A percentile compares a stretch with the other conserved stretches of the same genome.
These are phyloP conservation scores for Xerus inauris DNA, from an alignment of 2,113 vertebrate genomes.

Conservation along the genomic window DNA sequence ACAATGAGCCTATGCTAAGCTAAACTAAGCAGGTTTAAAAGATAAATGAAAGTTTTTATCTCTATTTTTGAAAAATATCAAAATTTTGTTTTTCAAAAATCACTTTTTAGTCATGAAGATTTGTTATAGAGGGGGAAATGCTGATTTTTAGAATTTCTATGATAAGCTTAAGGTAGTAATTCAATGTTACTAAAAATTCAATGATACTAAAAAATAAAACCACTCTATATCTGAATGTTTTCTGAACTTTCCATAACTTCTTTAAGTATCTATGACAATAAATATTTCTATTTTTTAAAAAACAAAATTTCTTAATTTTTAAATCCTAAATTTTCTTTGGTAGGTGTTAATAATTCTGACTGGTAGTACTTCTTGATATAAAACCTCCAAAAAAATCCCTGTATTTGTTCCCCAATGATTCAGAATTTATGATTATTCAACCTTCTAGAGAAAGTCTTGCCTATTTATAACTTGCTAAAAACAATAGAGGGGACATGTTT, in stretches of 20 bases:
- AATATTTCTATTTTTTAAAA: background rate
- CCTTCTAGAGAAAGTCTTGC: background rate
- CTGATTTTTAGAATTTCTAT: slow-evolving; percentile 26
- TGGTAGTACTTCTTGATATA: background rate
- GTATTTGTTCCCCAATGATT: background rate
- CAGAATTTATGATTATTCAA: background rate
- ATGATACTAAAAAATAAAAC: background rate
- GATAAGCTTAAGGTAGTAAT: background rate
- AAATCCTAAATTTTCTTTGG: background rate
- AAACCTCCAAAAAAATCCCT: background rate
- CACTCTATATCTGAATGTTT: background rate
- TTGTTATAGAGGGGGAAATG: background rate
- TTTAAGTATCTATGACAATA: background rate
- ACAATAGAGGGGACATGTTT: background rate
- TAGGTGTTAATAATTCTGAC: background rate
- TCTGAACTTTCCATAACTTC: background rate
- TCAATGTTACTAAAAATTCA: slow-evolving; percentile 33
- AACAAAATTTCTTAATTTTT: background rate
- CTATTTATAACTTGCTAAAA: background rate
- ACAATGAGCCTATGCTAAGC: background rate
- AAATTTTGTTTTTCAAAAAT: background rate
- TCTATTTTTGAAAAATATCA: background rate
- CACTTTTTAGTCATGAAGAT: background rate
- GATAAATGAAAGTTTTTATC: background rate
- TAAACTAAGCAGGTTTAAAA: background rate